Evolutionary conservation across 2,113 vertebrate species (phyloP), one percentile per base, ranked within the genome.

Genomic region (Cariama cristata): DNA sequence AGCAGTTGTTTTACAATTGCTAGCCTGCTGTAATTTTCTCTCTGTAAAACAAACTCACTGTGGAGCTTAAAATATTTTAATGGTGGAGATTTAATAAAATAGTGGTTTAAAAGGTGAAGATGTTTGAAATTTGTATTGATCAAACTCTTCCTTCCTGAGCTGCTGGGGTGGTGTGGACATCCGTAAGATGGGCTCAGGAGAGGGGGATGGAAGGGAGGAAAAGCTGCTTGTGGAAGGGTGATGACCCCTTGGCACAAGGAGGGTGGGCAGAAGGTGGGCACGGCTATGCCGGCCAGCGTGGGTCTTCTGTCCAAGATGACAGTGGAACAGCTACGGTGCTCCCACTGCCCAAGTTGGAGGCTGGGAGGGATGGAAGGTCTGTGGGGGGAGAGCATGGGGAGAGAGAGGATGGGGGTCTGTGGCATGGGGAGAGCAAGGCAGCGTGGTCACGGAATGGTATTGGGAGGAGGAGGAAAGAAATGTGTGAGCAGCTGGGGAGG

Each of bases 271-370:
- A 38, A 38, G 33, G 14, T 3, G n/a, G 44, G 11, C 33, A 38
- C 4, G 8, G 11, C 33, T 7, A 10, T 3, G 20, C 24, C 2
- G 3, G 32, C 42, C 13, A 2, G 24, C 2, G 11, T 3, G 19
- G 44, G 14, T 7, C 3, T 14, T 49, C 26, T 6, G 4, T 32
- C 14, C 32, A 12, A n/a, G 53, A 11, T 6, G 42, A 33, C 53
- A 11, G 72, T 4, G 42, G 32, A n/a, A 44, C 12, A 27, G 30
- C 22, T 40, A 20, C 2, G 24, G 24, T 35, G 33, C 18, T 45
- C 18, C 32, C 16, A 9, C 71, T 26, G 38, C 30, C 71, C 22
- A 18, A 44, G 40, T 23, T 1, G 2, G 44, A 30, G 62, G 40
- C 77, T 35, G 32, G 50, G 50, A 30, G 40, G 50, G 40, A 30